These are phyloP conservation scores for Napeogenes inachia DNA, from an alignment of 2,888 invertebrate genomes.

Conservation along the genomic window DNA sequence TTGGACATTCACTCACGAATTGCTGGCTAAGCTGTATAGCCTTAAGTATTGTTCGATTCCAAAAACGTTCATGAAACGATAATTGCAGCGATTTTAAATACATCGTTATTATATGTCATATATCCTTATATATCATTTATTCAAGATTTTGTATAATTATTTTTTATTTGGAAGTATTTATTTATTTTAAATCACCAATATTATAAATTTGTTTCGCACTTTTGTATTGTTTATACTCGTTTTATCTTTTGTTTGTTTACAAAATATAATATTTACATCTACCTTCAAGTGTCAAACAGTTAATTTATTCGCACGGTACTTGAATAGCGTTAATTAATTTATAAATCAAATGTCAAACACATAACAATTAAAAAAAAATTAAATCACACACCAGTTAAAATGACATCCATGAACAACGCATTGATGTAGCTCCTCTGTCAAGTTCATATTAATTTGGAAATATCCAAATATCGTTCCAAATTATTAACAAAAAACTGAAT, in stretches of 20 bases:
- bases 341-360: slow-evolving; percentile 12
- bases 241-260: slow-evolving; percentile 2
- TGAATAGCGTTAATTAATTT: slow-evolving; percentile 17
- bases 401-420: slow-evolving; percentile 78
- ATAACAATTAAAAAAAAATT: slow-evolving; percentile 35
- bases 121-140: background rate
- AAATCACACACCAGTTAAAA: slow-evolving; percentile 73
- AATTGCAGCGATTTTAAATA: slow-evolving; percentile 28
- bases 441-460: slow-evolving; percentile 72
- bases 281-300: slow-evolving; percentile 26
- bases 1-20: slow-evolving; percentile 72
- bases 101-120: background rate
- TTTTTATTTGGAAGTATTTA: background rate
- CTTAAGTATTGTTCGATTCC: slow-evolving; percentile 48
- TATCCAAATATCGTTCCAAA: slow-evolving; percentile 42
- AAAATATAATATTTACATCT: slow-evolving; percentile 17
- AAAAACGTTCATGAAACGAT: slow-evolving; percentile 54
- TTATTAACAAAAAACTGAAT: slow-evolving; percentile 21
- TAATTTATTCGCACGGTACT: slow-evolving; percentile 16
- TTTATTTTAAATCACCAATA: background rate
- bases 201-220: background rate
- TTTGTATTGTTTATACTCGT: background rate
- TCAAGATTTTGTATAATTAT: background rate
- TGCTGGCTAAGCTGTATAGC: slow-evolving; percentile 40
- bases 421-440: slow-evolving; percentile 71